These are phyloP conservation scores for Leptopterna dolabrata DNA, from an alignment of 2,888 invertebrate species.

Conservation along the genomic window DNA sequence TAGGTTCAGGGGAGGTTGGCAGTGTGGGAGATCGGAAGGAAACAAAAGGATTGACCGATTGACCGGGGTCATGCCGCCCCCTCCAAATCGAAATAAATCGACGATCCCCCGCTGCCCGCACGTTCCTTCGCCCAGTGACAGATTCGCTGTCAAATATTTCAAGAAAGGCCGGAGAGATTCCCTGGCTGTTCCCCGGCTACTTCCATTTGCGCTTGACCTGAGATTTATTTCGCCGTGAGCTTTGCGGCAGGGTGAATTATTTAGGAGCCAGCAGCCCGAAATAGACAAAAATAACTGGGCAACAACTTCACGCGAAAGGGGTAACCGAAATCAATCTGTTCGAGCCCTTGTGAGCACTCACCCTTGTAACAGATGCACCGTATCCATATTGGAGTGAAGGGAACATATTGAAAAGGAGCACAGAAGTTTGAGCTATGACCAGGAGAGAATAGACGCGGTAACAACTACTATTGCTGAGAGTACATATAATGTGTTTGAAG, in stretches of 20 bases:
- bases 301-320: background rate
- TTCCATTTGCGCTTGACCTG: background rate
- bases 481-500: no score
- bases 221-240: constrained; percentile 17
- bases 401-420: no score
- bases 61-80: constrained; percentile 13
- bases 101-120: background rate
- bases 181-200: background rate
- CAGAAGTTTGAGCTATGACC: no score
- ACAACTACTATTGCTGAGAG: no score
- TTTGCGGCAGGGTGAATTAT: constrained; percentile 18
- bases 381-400: no score
- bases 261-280: background rate
- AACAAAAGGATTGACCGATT: constrained; percentile 38
- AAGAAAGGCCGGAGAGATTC: background rate
- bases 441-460: no score
- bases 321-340: background rate
- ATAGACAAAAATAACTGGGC: constrained; percentile 17
- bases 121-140: constrained; percentile 16
- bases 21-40: background rate
- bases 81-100: constrained; percentile 38
- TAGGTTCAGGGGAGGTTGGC: background rate
- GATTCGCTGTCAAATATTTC: constrained; percentile 40
- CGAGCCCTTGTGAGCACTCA: background rate
- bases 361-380: background rate